A percentile compares a stretch with the other conserved stretches of the same genome.
Evolutionary conservation across 2,113 vertebrate species (phyloP).

Genomic region (Recurvirostra avosetta): DNA sequence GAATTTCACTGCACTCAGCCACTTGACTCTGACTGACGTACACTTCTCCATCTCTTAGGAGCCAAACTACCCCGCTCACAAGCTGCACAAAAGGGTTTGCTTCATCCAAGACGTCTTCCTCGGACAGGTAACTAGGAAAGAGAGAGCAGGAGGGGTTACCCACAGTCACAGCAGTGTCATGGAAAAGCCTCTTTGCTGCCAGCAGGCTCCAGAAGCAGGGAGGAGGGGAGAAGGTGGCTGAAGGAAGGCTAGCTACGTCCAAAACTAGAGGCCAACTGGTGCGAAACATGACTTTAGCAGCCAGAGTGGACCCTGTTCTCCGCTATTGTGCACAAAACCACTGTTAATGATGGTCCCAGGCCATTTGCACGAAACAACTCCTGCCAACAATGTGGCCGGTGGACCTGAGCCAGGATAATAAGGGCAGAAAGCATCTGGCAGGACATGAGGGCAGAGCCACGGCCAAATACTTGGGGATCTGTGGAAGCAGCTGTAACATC

Average conservation of each 20-base stretch:
- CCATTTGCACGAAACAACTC: background rate
- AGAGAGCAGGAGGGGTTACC: background rate
- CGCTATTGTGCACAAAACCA: background rate
- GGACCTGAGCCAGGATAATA: background rate
- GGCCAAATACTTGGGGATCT: background rate
- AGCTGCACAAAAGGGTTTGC: slow-evolving; percentile 91
- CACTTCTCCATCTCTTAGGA: slow-evolving; percentile 83
- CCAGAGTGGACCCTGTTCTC: background rate
- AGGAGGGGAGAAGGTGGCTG: background rate
- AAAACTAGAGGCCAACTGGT: background rate
- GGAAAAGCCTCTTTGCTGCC: background rate
- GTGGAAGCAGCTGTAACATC: background rate
- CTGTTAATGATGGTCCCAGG: background rate
- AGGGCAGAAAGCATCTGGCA: background rate
- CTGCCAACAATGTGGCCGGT: background rate
- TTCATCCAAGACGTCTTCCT: slow-evolving; percentile 83
- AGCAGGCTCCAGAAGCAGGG: background rate
- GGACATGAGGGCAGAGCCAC: background rate
- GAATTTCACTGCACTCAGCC: slow-evolving; percentile 79
- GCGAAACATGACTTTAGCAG: background rate
- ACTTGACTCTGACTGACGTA: slow-evolving; percentile 83
- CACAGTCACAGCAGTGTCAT: background rate
- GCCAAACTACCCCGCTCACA: slow-evolving; percentile 91
- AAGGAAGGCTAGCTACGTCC: background rate
- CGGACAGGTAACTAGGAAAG: slow-evolving; percentile 86